phyloP scores from a whole-genome alignment of 2,888 invertebrate species.

The Chrysotoxum bicinctum region DNA sequence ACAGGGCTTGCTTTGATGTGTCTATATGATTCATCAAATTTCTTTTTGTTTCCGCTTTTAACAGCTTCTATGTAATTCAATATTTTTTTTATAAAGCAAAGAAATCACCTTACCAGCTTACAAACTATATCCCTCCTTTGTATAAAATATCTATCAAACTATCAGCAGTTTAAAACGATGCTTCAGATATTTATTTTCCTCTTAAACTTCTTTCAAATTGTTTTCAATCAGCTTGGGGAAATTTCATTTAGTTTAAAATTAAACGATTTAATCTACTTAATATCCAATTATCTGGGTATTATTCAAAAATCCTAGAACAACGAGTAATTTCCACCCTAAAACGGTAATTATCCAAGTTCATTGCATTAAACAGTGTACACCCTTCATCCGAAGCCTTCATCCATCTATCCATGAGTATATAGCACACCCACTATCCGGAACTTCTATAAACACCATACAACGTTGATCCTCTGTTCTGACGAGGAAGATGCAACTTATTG shows the following conservation, averaged over 20 bases:
- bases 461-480: slow-evolving; percentile 12
- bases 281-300: slow-evolving; percentile 59
- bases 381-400: neutral
- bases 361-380: slow-evolving; percentile 23
- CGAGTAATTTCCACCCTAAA: neutral
- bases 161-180: neutral
- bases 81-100: too few species aligned
- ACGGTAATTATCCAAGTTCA: slow-evolving; percentile 55
- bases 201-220: neutral
- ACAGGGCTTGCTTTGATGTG: too few species aligned
- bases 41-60: too few species aligned
- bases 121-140: neutral
- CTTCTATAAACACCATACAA: slow-evolving; percentile 3
- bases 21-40: too few species aligned
- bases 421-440: neutral
- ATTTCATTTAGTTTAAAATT: slow-evolving; percentile 38
- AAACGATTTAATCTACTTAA: slow-evolving; percentile 55
- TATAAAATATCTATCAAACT: neutral
- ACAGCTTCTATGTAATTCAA: too few species aligned
- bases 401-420: neutral
- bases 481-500: slow-evolving; percentile 55
- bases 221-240: slow-evolving; percentile 6
- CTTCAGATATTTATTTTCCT: neutral
- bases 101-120: too few species aligned
- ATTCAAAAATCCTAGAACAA: slow-evolving; percentile 40